phyloP scores from a whole-genome alignment of 1,140 invertebrate genomes.

The Trichonephila inaurata region DNA sequence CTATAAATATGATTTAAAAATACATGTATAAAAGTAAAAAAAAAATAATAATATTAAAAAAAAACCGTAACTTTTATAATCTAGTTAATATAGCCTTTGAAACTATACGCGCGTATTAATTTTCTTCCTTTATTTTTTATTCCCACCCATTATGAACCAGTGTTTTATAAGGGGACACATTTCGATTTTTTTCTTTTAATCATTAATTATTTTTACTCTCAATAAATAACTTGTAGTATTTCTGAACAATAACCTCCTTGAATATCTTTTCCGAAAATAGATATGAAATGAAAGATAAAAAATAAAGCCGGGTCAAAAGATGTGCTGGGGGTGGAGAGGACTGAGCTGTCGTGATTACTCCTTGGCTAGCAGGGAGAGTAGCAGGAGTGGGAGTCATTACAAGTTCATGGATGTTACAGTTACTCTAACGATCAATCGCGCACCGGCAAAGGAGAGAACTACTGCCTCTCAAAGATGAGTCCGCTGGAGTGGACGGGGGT shows the following conservation, averaged over 20 bases:
- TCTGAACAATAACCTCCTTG: not conserved
- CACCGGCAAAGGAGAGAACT: conserved; percentile 36
- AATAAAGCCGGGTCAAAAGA: not conserved
- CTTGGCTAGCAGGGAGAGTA: not conserved
- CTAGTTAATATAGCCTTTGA: no score
- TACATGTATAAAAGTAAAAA: no score
- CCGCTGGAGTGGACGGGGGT: conserved; percentile 67
- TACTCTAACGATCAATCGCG: conserved; percentile 65
- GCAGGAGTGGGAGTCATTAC: conserved; percentile 58
- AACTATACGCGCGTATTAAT: no score
- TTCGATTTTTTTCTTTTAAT: no score
- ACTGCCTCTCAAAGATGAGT: conserved; percentile 68
- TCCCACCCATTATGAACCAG: no score
- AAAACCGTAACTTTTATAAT: no score
- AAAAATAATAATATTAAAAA: no score
- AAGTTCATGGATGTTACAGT: conserved; percentile 67
- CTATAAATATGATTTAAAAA: no score
- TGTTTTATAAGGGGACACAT: no score
- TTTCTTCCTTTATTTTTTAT: no score
- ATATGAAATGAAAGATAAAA: not conserved
- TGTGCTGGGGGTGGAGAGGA: not conserved
- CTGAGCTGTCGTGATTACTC: conserved; percentile 34
- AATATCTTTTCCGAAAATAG: not conserved
- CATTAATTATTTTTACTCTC: no score
- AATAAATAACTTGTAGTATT: no score